Conservation (phyloP, 2,888 invertebrate species). For the Tetrapedia diversipes region DNA sequence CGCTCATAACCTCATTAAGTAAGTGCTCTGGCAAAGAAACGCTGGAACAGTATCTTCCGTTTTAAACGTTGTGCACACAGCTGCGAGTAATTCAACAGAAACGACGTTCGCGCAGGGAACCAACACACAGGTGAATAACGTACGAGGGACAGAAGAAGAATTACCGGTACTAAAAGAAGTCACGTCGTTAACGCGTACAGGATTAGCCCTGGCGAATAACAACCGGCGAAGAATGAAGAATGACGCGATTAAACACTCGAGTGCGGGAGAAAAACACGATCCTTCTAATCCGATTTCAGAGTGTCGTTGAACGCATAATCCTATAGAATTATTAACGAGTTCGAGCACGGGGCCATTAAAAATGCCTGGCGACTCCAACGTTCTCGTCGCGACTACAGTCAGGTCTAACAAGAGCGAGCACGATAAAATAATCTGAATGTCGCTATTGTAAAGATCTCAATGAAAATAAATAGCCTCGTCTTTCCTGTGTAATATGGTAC, state of each 20-base stretch:
- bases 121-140: not conserved
- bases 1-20: too few species aligned
- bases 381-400: conserved; percentile 29
- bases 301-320: conserved; percentile 39
- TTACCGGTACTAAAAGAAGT: not conserved
- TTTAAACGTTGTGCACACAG: too few species aligned
- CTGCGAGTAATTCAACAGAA: not conserved
- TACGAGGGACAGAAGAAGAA: not conserved
- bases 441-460: too few species aligned
- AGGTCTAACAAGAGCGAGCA: too few species aligned
- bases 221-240: conserved; percentile 21
- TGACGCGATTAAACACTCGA: conserved; percentile 31
- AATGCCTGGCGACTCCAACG: conserved; percentile 48
- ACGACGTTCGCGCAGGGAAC: not conserved
- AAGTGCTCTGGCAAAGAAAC: too few species aligned
- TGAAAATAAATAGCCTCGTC: too few species aligned
- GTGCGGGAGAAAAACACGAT: conserved; percentile 33
- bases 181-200: conserved; percentile 7
- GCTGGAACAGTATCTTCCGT: too few species aligned
- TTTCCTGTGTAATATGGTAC: too few species aligned
- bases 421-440: too few species aligned
- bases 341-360: conserved; percentile 52
- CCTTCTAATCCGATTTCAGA: conserved; percentile 40
- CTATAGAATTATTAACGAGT: conserved; percentile 57
- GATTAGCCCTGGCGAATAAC: conserved; percentile 23